phyloP scores from a whole-genome alignment of 2,888 invertebrate genomes.

The Cepaea hortensis region DNA sequence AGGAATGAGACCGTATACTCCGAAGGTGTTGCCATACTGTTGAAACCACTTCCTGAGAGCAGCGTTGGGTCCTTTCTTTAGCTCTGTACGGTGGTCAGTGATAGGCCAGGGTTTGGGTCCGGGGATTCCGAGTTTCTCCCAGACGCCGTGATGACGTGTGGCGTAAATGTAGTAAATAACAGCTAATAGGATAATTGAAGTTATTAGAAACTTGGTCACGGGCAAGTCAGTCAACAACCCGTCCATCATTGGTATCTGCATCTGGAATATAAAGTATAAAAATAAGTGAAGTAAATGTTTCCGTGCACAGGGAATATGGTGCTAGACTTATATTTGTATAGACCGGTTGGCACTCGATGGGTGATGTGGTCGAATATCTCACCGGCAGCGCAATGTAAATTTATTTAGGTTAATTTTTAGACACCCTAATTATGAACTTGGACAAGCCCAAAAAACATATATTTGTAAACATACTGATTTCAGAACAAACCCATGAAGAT shows the following conservation, averaged over 20 bases:
- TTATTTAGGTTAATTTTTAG: no score
- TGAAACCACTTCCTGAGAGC: conserved; percentile 29
- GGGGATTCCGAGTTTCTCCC: conserved; percentile 30
- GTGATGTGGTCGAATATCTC: no score
- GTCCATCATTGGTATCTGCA: conserved; percentile 8
- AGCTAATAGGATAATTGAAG: not conserved
- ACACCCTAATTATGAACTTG: no score
- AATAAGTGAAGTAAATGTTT: no score
- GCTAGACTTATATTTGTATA: no score
- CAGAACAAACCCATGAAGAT: no score
- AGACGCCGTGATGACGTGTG: conserved; percentile 9
- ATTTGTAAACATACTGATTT: no score
- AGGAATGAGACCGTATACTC: conserved; percentile 16
- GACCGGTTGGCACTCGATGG: no score
- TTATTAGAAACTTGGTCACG: not conserved
- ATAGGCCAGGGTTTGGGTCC: conserved; percentile 39
- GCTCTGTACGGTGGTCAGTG: conserved; percentile 27
- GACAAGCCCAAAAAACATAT: no score
- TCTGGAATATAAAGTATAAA: not conserved
- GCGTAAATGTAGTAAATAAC: conserved; percentile 13
- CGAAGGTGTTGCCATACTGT: conserved; percentile 28
- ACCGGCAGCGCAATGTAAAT: no score
- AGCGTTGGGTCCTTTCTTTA: not conserved
- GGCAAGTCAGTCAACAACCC: not conserved
- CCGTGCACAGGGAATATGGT: no score